These are phyloP conservation scores for Cladopsammia gracilis DNA, from an alignment of 64 coral and sea anemone genomes.

Conservation along the genomic window DNA sequence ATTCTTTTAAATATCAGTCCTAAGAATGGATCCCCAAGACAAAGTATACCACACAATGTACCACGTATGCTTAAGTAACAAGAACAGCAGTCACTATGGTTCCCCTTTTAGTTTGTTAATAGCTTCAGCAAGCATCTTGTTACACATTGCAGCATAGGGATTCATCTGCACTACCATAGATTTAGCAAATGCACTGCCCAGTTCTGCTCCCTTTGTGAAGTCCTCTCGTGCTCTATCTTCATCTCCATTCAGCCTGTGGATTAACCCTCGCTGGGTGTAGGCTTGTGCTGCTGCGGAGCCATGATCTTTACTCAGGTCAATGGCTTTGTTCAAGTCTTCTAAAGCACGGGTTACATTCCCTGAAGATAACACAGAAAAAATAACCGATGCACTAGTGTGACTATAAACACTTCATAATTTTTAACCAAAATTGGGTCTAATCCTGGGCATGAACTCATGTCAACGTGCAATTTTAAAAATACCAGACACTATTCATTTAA, in stretches of 20 bases:
- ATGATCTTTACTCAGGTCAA: slow-evolving; percentile 61
- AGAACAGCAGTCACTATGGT: background rate
- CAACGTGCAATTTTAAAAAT: too few species aligned
- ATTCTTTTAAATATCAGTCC: too few species aligned
- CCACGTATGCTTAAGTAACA: background rate
- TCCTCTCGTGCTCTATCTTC: slow-evolving; percentile 78
- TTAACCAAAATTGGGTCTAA: too few species aligned
- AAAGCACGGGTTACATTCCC: slow-evolving; percentile 80
- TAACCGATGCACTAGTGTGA: too few species aligned
- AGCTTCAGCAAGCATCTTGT: slow-evolving; percentile 94
- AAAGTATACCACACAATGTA: too few species aligned
- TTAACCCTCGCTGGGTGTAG: slow-evolving; percentile 94
- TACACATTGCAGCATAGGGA: slow-evolving; percentile 98
- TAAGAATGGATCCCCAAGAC: too few species aligned
- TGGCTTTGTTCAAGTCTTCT: slow-evolving; percentile 89
- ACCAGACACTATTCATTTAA: too few species aligned
- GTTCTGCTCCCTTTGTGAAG: slow-evolving; percentile 80
- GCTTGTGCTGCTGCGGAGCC: slow-evolving; percentile 86
- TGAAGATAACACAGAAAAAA: background rate
- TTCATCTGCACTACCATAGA: slow-evolving; percentile 86
- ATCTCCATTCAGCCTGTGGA: slow-evolving; percentile 85
- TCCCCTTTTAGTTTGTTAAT: slow-evolving; percentile 68
- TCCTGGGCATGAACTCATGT: too few species aligned
- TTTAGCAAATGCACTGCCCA: slow-evolving; percentile 96
- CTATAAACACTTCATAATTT: too few species aligned